Evolutionary conservation across 2,797 vertebrate species (phyloP).

Genomic region (Cossypha polioptera): DNA sequence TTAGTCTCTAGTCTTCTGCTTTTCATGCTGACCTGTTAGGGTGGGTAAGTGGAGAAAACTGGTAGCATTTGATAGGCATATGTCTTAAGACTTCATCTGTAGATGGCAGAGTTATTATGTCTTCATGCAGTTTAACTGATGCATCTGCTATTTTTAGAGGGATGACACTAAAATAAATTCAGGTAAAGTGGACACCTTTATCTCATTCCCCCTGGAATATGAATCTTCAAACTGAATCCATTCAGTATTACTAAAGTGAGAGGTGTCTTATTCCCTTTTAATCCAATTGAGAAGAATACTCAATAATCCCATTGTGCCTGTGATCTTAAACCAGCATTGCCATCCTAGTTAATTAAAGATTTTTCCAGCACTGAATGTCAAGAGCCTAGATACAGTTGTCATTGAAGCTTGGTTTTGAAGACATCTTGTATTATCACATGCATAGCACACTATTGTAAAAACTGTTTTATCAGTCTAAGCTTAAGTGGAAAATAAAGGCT

Average conservation of each 20-base stretch:
- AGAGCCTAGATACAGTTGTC: not conserved
- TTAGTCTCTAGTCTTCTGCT: not conserved
- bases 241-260: not conserved
- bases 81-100: not conserved
- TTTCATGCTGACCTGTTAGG: not conserved
- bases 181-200: conserved; percentile 2
- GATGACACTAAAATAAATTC: not conserved
- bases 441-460: conserved; percentile 33
- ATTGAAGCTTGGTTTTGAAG: conserved; percentile 16
- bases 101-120: not conserved
- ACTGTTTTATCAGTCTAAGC: conserved; percentile 38
- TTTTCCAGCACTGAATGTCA: conserved; percentile 33
- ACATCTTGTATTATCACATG: conserved; percentile 31
- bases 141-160: not conserved
- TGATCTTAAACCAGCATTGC: conserved; percentile 1
- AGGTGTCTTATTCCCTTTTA: conserved; percentile 6
- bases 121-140: not conserved
- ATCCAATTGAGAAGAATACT: conserved; percentile 37
- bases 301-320: not conserved
- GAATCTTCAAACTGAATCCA: not conserved
- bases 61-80: not conserved
- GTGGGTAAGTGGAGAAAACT: not conserved
- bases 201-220: not conserved
- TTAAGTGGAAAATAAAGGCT: conserved; percentile 60
- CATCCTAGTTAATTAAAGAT: conserved; percentile 38